phyloP scores from a whole-genome alignment of 2,113 vertebrate genomes.

The Oncorhynchus nerka region DNA sequence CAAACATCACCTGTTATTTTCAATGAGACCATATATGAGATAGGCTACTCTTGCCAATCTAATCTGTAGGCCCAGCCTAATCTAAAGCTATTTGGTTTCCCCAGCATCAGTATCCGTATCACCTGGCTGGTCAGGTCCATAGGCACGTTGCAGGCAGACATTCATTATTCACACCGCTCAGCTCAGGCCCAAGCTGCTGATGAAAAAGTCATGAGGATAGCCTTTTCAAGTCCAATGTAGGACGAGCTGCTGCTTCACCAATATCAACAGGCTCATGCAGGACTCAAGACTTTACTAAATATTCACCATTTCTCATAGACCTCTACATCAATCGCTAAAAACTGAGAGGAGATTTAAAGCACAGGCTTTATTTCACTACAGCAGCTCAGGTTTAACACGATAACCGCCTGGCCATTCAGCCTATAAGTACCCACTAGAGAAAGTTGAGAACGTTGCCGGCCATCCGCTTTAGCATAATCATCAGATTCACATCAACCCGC shows the following conservation, averaged over 20 bases:
- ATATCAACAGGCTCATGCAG: background rate
- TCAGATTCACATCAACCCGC: too few relatives aligned
- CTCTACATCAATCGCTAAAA: background rate
- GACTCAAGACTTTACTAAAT: background rate
- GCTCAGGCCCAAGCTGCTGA: conserved; percentile 28
- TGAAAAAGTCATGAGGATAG: conserved; percentile 63
- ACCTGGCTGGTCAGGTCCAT: conserved; percentile 27
- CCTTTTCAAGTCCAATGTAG: conserved; percentile 32
- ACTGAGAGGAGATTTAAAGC: background rate
- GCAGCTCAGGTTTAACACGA: background rate
- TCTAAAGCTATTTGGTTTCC: conserved; percentile 51
- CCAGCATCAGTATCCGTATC: conserved; percentile 50
- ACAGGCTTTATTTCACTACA: too few relatives aligned
- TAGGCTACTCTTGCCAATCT: too few relatives aligned
- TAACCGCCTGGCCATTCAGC: too few relatives aligned
- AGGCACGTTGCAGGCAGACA: conserved; percentile 33
- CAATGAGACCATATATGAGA: too few relatives aligned
- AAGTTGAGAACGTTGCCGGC: too few relatives aligned
- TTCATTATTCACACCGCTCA: conserved; percentile 69
- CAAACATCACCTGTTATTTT: too few relatives aligned
- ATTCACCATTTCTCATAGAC: background rate
- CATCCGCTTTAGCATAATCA: too few relatives aligned
- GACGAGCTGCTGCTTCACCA: conserved; percentile 5
- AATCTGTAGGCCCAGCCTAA: background rate
- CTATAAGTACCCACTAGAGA: too few relatives aligned